Percentiles rank a stretch among this genome's conserved stretches.
Evolutionary conservation across 2,888 invertebrate species (phyloP).

Genomic region (Pediacus dermestoides): DNA sequence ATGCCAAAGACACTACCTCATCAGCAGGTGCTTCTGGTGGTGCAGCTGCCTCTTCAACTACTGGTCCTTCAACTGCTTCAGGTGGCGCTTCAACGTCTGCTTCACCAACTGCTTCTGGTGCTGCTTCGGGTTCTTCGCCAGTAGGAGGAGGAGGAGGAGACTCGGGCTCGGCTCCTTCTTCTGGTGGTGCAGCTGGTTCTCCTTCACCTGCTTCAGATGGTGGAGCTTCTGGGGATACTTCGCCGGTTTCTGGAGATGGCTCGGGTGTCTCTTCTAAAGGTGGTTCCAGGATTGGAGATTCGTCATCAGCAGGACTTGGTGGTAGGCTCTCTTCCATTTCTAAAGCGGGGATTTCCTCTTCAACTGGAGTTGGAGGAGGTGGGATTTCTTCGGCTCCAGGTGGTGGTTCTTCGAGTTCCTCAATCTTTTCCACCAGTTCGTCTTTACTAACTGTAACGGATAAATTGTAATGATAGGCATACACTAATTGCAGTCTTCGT

Average conservation of each 20-base stretch:
- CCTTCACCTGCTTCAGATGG: constrained; percentile 2
- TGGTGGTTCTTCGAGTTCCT: background rate
- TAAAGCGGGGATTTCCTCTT: constrained; percentile 15
- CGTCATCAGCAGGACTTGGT: constrained; percentile 14
- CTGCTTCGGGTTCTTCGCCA: constrained; percentile 17
- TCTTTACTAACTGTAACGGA: constrained; percentile 6
- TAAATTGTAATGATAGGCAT: constrained; percentile 1
- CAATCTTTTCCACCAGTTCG: background rate
- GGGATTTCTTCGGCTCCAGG: constrained; percentile 24
- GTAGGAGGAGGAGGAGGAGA: constrained; percentile 4
- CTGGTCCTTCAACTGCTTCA: constrained; percentile 19
- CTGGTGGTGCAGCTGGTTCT: constrained; percentile 8
- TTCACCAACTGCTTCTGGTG: constrained; percentile 16
- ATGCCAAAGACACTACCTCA: constrained; percentile 10
- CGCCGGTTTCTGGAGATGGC: background rate
- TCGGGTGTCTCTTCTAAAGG: background rate
- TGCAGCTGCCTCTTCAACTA: constrained; percentile 20
- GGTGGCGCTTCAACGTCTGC: constrained; percentile 15
- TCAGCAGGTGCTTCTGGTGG: constrained; percentile 8
- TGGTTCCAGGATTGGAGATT: constrained; percentile 1
- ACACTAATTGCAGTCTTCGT: constrained; percentile 6
- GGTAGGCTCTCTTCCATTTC: constrained; percentile 14
- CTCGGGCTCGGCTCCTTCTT: constrained; percentile 11
- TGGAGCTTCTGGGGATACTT: constrained; percentile 5
- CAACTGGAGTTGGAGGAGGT: constrained; percentile 29